Conservation (phyloP, 2,113 vertebrate species). For the Corythaixoides concolor region DNA sequence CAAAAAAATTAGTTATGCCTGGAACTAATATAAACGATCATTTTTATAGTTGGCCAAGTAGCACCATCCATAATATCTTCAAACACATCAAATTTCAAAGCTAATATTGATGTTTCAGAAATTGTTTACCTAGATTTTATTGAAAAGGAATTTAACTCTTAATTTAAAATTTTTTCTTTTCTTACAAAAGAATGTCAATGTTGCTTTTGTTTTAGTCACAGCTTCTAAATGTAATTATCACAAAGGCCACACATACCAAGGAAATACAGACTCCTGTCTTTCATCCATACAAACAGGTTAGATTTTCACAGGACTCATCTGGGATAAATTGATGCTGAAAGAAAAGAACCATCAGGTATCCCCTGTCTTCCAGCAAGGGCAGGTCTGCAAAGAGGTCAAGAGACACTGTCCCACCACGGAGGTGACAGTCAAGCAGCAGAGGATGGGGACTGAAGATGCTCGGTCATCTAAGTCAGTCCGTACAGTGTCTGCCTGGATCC, state of each 20-base stretch:
- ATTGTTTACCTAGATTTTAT: background rate
- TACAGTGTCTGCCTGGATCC: background rate
- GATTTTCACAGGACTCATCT: background rate
- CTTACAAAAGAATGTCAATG: background rate
- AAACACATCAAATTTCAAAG: background rate
- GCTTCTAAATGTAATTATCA: background rate
- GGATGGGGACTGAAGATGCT: background rate
- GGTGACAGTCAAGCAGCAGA: background rate
- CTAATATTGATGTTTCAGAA: background rate
- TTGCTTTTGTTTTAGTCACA: background rate
- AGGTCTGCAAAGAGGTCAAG: background rate
- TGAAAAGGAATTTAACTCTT: background rate
- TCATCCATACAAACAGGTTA: background rate
- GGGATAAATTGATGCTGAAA: background rate
- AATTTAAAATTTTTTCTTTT: background rate
- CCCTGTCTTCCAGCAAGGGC: too few species aligned
- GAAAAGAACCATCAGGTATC: background rate
- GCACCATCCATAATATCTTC: background rate
- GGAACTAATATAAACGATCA: background rate
- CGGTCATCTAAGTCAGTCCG: too few species aligned
- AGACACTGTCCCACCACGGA: rapidly evolving
- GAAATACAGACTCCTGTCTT: background rate
- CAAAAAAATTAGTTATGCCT: background rate
- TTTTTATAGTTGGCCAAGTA: background rate
- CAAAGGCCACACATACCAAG: background rate